Conservation (phyloP, 2,888 invertebrate genomes). For the Zeuzera pyrina region DNA sequence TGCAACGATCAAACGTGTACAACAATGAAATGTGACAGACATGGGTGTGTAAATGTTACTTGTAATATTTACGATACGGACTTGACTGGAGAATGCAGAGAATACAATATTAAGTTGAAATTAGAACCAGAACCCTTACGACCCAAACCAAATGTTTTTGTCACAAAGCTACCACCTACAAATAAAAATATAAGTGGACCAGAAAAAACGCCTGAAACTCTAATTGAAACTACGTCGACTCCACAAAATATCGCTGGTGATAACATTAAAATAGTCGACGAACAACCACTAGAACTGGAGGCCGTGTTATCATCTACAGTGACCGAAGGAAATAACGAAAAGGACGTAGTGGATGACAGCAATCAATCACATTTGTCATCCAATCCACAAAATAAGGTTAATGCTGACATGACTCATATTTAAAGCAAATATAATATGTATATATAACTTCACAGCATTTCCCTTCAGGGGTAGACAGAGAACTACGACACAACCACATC, state of each 20-base stretch:
- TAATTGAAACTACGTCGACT: constrained; percentile 6
- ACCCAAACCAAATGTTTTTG: constrained; percentile 4
- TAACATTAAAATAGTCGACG: constrained; percentile 20
- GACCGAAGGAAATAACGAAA: constrained; percentile 13
- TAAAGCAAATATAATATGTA: no score
- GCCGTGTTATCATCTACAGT: constrained; percentile 48
- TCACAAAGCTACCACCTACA: constrained; percentile 13
- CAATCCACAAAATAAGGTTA: constrained; percentile 1
- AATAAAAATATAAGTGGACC: constrained; percentile 10
- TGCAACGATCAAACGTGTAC: constrained; percentile 66
- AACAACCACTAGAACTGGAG: constrained; percentile 45
- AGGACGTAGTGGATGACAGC: no score
- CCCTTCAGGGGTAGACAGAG: no score
- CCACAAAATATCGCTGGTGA: constrained; percentile 12
- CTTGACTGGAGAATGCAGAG: constrained; percentile 53
- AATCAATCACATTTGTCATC: no score
- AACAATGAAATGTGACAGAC: constrained; percentile 50
- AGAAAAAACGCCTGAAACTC: constrained; percentile 4
- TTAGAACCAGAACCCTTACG: no score
- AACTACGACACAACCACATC: no score
- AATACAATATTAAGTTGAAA: constrained; percentile 49
- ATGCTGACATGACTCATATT: no score
- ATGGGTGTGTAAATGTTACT: constrained; percentile 47
- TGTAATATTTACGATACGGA: constrained; percentile 65
- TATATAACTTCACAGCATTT: no score